These are phyloP conservation scores for Prosapia bicincta DNA, from an alignment of 2,888 invertebrate species.

Conservation along the genomic window DNA sequence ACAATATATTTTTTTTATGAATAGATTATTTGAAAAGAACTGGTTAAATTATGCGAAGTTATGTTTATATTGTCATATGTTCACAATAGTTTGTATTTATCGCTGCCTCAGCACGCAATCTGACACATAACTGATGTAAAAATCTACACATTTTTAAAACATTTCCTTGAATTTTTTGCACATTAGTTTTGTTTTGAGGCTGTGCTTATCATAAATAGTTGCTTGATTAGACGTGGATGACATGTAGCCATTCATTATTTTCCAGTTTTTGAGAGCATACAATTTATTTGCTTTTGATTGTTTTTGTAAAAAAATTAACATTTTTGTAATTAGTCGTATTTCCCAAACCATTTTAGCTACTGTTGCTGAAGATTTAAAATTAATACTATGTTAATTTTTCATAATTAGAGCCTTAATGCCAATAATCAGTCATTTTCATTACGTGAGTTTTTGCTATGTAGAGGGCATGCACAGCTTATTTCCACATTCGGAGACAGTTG, in stretches of 20 bases:
- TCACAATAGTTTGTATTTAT: background rate
- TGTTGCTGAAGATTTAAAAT: too few relatives aligned
- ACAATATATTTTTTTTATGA: background rate
- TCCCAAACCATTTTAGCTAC: too few relatives aligned
- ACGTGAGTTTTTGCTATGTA: too few relatives aligned
- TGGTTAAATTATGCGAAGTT: background rate
- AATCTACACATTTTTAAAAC: background rate
- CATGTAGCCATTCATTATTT: background rate
- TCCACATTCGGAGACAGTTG: too few relatives aligned
- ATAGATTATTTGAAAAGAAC: background rate
- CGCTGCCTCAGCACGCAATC: background rate
- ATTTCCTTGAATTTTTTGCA: background rate
- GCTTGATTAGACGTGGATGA: background rate
- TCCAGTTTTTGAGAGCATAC: background rate
- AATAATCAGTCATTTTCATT: too few relatives aligned
- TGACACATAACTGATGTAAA: background rate
- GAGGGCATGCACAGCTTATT: too few relatives aligned
- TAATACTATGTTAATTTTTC: too few relatives aligned
- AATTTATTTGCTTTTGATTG: background rate
- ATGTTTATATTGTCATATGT: background rate
- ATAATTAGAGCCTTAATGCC: too few relatives aligned
- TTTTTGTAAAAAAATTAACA: background rate
- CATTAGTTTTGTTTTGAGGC: background rate
- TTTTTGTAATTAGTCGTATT: background rate
- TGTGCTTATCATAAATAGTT: background rate